Conservation (phyloP, 1,140 invertebrate species). For the Scylla paramamosain region DNA sequence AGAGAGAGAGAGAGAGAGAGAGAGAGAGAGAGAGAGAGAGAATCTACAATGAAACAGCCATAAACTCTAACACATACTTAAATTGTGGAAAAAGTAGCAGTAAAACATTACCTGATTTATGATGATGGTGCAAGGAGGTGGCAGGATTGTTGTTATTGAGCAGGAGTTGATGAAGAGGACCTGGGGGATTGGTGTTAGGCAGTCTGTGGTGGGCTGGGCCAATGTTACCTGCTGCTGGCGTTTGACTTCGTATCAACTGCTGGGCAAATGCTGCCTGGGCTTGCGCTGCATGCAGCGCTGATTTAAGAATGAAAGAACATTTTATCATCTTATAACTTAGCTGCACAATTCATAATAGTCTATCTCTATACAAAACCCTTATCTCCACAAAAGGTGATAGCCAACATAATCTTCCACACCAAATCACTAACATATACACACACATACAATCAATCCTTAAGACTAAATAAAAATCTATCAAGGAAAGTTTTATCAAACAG, state of each 20-base stretch:
- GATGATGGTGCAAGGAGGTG: slow-evolving; percentile 66
- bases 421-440: background rate
- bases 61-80: no score
- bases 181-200: slow-evolving; percentile 61
- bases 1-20: slow-evolving; percentile 33
- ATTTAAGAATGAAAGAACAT: background rate
- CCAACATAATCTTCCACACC: no score
- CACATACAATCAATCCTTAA: background rate
- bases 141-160: slow-evolving; percentile 71
- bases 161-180: slow-evolving; percentile 67
- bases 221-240: slow-evolving; percentile 59
- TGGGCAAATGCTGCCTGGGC: slow-evolving; percentile 66
- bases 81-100: no score
- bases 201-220: slow-evolving; percentile 69
- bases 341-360: background rate
- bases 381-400: no score
- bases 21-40: background rate
- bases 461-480: background rate
- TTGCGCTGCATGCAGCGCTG: slow-evolving; percentile 65
- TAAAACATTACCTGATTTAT: slow-evolving; percentile 63
- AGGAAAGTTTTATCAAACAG: no score
- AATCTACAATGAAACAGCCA: no score
- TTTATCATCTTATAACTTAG: background rate
- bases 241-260: slow-evolving; percentile 67
- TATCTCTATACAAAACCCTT: no score